Percentiles rank a stretch among this genome's conserved stretches.
phyloP scores from a whole-genome alignment of 2,888 invertebrate genomes.

The Helobdella robusta region DNA sequence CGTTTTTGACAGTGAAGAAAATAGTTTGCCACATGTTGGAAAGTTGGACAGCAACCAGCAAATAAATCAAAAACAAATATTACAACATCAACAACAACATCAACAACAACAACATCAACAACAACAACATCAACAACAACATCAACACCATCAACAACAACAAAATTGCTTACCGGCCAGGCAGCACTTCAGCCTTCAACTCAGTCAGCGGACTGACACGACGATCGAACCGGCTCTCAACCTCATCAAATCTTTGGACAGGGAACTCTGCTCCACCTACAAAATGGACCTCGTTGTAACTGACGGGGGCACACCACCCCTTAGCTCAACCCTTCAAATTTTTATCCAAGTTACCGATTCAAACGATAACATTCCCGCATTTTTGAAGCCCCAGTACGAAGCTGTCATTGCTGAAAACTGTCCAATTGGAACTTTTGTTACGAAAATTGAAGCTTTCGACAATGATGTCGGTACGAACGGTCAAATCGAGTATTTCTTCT shows the following conservation, averaged over 20 bases:
- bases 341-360: conserved; percentile 27
- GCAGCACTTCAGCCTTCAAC: conserved; percentile 6
- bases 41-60: no score
- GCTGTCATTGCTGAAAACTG: conserved; percentile 30
- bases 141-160: no score
- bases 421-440: conserved; percentile 25
- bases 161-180: not conserved
- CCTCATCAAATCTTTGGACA: conserved; percentile 17
- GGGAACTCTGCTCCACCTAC: conserved; percentile 28
- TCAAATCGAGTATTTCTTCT: conserved; percentile 33
- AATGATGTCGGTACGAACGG: conserved; percentile 34
- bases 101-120: no score
- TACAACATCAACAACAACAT: no score
- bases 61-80: no score
- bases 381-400: conserved; percentile 26
- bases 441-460: conserved; percentile 33
- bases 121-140: no score
- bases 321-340: conserved; percentile 29
- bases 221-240: conserved; percentile 14
- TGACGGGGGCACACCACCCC: conserved; percentile 32
- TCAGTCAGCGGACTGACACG: not conserved
- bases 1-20: not conserved
- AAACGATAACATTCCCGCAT: conserved; percentile 32
- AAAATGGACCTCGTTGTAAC: conserved; percentile 31
- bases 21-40: not conserved